Evolutionary conservation across 2,113 vertebrate genomes (phyloP).

Genomic region (Odontesthes bonariensis): DNA sequence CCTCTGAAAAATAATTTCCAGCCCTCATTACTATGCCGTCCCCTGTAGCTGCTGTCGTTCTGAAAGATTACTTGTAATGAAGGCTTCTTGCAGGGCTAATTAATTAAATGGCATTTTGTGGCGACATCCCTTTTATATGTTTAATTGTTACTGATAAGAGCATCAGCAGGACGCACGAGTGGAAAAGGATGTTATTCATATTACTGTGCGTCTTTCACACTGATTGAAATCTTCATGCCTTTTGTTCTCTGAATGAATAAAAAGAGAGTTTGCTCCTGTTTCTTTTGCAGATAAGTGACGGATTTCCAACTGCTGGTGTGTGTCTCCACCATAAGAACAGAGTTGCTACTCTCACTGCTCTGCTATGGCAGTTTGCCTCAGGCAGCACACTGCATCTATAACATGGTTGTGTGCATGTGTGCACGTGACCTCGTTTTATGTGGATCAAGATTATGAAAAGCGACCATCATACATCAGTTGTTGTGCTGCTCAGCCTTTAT

Average conservation of each 20-base stretch:
- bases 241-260: conserved; percentile 1
- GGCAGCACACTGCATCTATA: not conserved
- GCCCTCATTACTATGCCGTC: conserved; percentile 61
- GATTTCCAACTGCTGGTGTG: not conserved
- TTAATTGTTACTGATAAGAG: conserved; percentile 73
- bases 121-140: conserved; percentile 50
- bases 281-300: conserved; percentile 22
- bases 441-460: conserved; percentile 50
- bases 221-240: conserved; percentile 47
- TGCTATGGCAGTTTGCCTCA: not conserved
- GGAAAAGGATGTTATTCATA: conserved; percentile 22
- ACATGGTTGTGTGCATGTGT: conserved; percentile 3
- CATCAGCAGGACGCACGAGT: conserved; percentile 34
- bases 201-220: conserved; percentile 2
- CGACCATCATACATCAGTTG: conserved; percentile 53
- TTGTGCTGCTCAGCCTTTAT: conserved; percentile 27
- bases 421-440: conserved; percentile 48
- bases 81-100: conserved; percentile 50
- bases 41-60: conserved; percentile 55
- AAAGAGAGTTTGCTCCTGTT: not conserved
- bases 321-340: not conserved
- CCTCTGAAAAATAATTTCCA: conserved; percentile 63
- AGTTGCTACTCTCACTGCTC: not conserved
- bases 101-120: conserved; percentile 63
- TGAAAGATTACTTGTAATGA: conserved; percentile 62